Evolutionary conservation across 1,140 invertebrate species (phyloP).

Genomic region (Psix sp.): DNA sequence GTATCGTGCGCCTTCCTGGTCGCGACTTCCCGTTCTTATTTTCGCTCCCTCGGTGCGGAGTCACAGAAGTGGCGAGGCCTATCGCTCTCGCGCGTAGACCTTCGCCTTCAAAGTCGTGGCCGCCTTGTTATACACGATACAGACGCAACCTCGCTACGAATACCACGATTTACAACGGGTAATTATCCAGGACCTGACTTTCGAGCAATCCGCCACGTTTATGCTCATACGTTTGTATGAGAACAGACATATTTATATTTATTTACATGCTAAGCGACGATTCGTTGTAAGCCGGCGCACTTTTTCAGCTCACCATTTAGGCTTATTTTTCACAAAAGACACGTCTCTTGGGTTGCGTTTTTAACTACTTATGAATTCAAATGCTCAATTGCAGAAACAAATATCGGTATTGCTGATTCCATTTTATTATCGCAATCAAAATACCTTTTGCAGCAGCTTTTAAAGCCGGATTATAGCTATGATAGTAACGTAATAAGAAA

Average conservation of each 20-base stretch:
- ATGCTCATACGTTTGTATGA: constrained; percentile 4
- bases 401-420: not conserved
- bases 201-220: constrained; percentile 20
- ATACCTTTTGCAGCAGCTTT: too few relatives aligned
- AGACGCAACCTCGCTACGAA: constrained; percentile 41
- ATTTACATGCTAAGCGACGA: not conserved
- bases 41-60: constrained; percentile 7
- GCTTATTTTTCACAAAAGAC: constrained; percentile 15
- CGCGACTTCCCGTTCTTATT: constrained; percentile 38
- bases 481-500: too few relatives aligned
- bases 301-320: constrained; percentile 29
- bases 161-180: constrained; percentile 40
- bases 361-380: constrained; percentile 2
- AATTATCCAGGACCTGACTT: constrained; percentile 34
- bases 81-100: constrained; percentile 26
- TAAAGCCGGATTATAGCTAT: too few relatives aligned
- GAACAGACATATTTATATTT: not conserved
- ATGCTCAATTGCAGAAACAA: constrained; percentile 9
- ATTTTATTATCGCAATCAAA: constrained; percentile 1
- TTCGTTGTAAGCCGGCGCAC: not conserved
- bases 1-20: constrained; percentile 30
- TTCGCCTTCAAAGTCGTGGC: constrained; percentile 49
- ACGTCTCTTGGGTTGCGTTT: constrained; percentile 1
- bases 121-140: constrained; percentile 35
- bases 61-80: too few relatives aligned